Conservation (phyloP, 2,797 vertebrate species). For the Lacerta bilineata region DNA sequence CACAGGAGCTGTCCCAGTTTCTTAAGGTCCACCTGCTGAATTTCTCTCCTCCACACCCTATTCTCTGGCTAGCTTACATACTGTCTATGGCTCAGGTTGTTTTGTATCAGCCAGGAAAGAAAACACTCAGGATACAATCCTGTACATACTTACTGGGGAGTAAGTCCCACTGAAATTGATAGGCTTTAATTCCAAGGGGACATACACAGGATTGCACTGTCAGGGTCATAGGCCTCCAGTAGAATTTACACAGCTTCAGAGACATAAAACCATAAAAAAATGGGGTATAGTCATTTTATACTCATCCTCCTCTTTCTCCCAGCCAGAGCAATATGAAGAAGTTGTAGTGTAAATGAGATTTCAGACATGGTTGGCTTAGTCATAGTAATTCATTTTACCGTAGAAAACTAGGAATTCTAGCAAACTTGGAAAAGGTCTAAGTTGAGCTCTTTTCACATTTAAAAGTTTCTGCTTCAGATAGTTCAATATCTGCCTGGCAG, state of each 20-base stretch:
- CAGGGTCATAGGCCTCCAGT: neutral
- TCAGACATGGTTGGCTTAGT: slow-evolving; percentile 5
- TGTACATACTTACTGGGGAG: neutral
- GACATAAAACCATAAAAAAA: slow-evolving; percentile 20
- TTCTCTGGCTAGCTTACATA: no score
- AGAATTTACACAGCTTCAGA: neutral
- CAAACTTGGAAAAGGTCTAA: slow-evolving; percentile 7
- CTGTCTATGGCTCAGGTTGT: neutral
- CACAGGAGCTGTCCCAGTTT: no score
- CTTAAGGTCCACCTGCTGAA: no score
- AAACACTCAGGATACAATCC: neutral
- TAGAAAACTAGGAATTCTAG: neutral
- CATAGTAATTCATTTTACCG: slow-evolving; percentile 22
- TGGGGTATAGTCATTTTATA: neutral
- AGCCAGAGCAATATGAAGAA: slow-evolving; percentile 15
- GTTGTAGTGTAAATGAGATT: neutral
- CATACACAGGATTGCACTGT: neutral
- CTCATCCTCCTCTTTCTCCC: neutral
- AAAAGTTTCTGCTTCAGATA: slow-evolving; percentile 20
- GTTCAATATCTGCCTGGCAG: neutral
- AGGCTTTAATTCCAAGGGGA: neutral
- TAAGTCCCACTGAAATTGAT: neutral
- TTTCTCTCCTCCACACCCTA: no score
- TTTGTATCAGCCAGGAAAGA: neutral
- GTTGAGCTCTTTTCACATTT: slow-evolving; percentile 20